A percentile compares a stretch with the other conserved stretches of the same genome.
Evolutionary conservation across 2,797 vertebrate species (phyloP).

Genomic region (Rhinogobio ventralis): DNA sequence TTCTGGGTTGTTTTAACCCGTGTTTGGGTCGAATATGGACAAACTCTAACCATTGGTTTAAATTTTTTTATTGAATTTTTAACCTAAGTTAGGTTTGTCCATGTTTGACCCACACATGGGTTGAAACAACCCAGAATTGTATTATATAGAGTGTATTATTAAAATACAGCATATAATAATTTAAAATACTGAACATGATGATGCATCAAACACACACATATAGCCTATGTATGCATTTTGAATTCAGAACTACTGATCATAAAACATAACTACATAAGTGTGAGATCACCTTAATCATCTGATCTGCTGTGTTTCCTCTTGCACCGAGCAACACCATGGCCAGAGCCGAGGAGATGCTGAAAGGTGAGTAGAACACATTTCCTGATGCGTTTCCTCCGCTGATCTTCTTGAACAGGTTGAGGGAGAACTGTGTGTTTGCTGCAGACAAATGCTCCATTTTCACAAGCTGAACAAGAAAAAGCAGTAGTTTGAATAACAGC

Average conservation of each 20-base stretch:
- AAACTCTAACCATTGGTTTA: too few species aligned
- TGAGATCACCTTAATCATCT: conserved; percentile 84
- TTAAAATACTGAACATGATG: background rate
- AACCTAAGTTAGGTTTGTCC: too few species aligned
- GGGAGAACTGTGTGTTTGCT: conserved; percentile 1
- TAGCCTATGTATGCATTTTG: background rate
- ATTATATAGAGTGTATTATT: too few species aligned
- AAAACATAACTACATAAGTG: background rate
- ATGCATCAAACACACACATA: background rate
- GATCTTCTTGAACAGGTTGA: conserved; percentile 14
- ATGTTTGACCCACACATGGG: too few species aligned
- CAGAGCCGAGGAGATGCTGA: conserved; percentile 88
- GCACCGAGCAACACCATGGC: conserved; percentile 86
- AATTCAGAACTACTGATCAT: background rate
- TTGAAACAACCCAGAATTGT: too few species aligned
- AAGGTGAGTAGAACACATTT: conserved; percentile 85
- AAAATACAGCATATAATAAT: background rate
- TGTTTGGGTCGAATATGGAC: too few species aligned
- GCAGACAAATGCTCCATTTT: background rate
- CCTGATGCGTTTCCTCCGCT: background rate
- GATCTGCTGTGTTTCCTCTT: conserved; percentile 77
- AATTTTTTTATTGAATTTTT: too few species aligned
- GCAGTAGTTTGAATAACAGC: background rate
- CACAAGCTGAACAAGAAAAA: background rate
- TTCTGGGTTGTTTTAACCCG: too few species aligned